Conservation (phyloP, 2,888 invertebrate genomes). For the Cloeon dipterum region DNA sequence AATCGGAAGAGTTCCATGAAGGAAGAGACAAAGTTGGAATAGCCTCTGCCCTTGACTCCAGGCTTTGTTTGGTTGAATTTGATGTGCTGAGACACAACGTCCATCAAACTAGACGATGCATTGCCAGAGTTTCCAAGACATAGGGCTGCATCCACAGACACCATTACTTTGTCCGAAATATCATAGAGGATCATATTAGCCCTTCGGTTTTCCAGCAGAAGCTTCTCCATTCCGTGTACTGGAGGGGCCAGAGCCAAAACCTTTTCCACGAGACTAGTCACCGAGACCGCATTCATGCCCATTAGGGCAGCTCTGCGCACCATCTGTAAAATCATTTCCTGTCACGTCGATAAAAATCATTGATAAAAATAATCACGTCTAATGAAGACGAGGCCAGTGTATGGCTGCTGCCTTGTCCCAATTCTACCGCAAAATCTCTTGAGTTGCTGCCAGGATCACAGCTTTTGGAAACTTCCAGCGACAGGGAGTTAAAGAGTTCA, state of each 20-base stretch:
- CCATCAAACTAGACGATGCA: slow-evolving; percentile 13
- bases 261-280: slow-evolving; percentile 15
- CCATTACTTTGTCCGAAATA: slow-evolving; percentile 9
- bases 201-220: not conserved
- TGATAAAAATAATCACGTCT: not conserved
- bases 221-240: slow-evolving; percentile 1
- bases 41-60: not conserved
- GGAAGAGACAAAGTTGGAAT: not conserved
- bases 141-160: slow-evolving; percentile 15
- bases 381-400: slow-evolving; percentile 4
- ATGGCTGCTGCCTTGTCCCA: not conserved
- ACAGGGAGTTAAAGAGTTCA: slow-evolving; percentile 27
- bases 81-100: slow-evolving; percentile 15
- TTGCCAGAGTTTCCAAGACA: slow-evolving; percentile 12
- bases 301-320: slow-evolving; percentile 15
- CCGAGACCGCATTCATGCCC: slow-evolving; percentile 15
- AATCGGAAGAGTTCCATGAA: not conserved
- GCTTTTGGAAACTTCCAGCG: not conserved
- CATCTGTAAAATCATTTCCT: slow-evolving; percentile 12
- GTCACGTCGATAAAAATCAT: not conserved
- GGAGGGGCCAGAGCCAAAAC: slow-evolving; percentile 13
- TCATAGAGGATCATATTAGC: not conserved
- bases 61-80: not conserved
- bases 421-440: not conserved
- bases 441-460: slow-evolving; percentile 1